Conservation (phyloP, 92 coral and sea anemone genomes). For the Actinernus sp. region DNA sequence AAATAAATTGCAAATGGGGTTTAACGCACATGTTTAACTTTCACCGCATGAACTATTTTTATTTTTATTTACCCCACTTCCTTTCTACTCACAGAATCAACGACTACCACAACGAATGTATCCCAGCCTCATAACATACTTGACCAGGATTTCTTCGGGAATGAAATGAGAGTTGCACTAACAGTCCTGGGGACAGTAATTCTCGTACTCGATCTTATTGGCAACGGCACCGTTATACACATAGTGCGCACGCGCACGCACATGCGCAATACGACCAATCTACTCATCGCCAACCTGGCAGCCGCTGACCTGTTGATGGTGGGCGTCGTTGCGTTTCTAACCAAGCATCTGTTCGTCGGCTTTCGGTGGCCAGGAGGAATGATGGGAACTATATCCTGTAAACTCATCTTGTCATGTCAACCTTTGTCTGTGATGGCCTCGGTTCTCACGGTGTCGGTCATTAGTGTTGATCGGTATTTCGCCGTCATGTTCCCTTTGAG, state of each 20-base stretch:
- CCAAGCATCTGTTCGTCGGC: constrained; percentile 53
- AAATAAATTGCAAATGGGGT: too few species aligned
- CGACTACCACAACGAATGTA: too few species aligned
- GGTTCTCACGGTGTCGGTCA: constrained; percentile 55
- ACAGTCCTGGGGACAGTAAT: constrained; percentile 49
- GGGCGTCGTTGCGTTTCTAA: constrained; percentile 45
- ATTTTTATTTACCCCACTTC: too few species aligned
- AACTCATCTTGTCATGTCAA: constrained; percentile 31
- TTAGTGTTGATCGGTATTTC: constrained; percentile 69
- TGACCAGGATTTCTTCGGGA: constrained; percentile 14
- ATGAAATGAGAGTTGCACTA: constrained; percentile 20
- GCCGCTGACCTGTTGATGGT: constrained; percentile 79
- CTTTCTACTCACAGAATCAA: too few species aligned
- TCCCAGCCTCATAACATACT: too few species aligned
- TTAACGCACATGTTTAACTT: too few species aligned
- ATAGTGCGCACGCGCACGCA: constrained; percentile 71
- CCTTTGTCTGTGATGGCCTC: constrained; percentile 50
- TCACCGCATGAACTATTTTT: too few species aligned
- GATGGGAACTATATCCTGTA: constrained; percentile 64
- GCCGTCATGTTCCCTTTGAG: constrained; percentile 66
- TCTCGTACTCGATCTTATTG: constrained; percentile 59
- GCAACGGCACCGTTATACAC: constrained; percentile 67
- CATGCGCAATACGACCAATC: constrained; percentile 61
- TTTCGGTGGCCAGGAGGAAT: constrained; percentile 72
- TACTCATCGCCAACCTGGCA: constrained; percentile 72